phyloP scores from a whole-genome alignment of 2,888 invertebrate species.

The Synergus itoensis region DNA sequence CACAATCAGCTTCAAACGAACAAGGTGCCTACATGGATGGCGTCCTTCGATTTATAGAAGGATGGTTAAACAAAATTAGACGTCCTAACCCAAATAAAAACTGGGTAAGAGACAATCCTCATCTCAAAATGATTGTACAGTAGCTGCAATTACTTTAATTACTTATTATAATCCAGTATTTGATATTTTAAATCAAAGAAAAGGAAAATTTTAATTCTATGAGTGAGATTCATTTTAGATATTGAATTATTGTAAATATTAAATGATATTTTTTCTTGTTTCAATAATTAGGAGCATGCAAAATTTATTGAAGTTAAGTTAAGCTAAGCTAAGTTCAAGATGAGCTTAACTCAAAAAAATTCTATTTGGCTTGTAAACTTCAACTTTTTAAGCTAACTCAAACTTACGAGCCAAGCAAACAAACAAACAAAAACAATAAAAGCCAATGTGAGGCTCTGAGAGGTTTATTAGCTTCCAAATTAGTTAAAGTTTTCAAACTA shows the following conservation, averaged over 20 bases:
- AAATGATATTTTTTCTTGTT: no score
- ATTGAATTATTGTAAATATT: constrained; percentile 85
- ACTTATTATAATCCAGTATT: constrained; percentile 7
- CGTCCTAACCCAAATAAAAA: constrained; percentile 86
- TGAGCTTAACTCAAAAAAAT: no score
- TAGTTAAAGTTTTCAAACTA: no score
- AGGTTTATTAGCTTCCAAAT: no score
- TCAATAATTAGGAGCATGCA: no score
- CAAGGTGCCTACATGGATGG: constrained; percentile 83
- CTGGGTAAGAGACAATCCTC: constrained; percentile 82
- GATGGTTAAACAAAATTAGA: constrained; percentile 93
- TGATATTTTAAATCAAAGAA: constrained; percentile 3
- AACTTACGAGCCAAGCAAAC: no score
- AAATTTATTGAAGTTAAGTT: no score
- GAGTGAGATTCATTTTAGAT: constrained; percentile 79
- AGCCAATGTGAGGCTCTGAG: no score
- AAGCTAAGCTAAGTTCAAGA: no score
- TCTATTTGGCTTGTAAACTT: no score
- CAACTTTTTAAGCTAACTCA: no score
- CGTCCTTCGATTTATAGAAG: constrained; percentile 90
- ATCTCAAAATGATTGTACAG: not conserved
- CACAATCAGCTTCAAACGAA: constrained; percentile 81
- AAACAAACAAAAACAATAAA: no score
- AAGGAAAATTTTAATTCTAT: constrained; percentile 8
- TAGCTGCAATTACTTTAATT: constrained; percentile 39